Conservation (phyloP, 2,113 vertebrate genomes). For the Onychostruthus taczanowskii region DNA sequence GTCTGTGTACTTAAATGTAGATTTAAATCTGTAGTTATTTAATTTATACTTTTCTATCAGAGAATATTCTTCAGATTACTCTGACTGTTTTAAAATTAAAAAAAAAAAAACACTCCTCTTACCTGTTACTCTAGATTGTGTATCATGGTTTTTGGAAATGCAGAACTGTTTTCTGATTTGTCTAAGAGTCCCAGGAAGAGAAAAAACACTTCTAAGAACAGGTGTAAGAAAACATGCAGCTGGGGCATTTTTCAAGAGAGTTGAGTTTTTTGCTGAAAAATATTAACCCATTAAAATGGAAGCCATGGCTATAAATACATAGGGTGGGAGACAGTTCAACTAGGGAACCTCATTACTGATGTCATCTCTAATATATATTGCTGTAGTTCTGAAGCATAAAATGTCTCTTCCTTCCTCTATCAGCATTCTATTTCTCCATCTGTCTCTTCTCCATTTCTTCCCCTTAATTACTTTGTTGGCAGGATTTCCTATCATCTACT, state of each 20-base stretch:
- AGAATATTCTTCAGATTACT: not conserved
- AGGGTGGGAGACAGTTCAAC: not conserved
- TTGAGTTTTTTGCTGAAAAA: not conserved
- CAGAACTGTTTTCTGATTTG: not conserved
- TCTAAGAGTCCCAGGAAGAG: not conserved
- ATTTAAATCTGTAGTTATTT: not conserved
- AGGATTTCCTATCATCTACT: not conserved
- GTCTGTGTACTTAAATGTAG: not conserved
- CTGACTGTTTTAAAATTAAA: not conserved
- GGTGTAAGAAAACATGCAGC: not conserved
- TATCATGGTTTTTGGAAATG: not conserved
- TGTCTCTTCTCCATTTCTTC: not conserved
- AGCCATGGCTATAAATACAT: not conserved
- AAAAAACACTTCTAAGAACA: not conserved
- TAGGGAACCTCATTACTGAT: not conserved
- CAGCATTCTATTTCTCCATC: not conserved
- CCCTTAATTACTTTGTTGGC: not conserved
- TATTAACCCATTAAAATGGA: not conserved
- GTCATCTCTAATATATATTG: not conserved
- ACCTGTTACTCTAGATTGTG: not conserved
- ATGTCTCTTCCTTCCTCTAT: not conserved
- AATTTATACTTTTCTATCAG: not conserved
- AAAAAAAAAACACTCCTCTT: fast-evolving
- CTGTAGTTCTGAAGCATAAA: not conserved
- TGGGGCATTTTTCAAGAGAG: not conserved